phyloP scores from a whole-genome alignment of 2,113 vertebrate genomes.

The Nannospalax galili region DNA sequence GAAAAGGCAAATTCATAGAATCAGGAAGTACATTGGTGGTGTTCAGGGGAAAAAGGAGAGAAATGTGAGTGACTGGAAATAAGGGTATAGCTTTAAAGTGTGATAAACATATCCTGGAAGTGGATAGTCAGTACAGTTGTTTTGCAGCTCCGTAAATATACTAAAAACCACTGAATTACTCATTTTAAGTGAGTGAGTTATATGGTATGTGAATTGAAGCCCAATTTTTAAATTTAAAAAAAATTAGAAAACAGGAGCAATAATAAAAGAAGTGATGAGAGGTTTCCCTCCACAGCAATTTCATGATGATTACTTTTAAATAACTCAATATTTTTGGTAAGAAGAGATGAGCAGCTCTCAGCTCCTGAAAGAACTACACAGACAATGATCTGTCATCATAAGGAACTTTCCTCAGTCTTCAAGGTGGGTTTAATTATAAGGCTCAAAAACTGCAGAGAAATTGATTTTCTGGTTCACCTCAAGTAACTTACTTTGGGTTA shows the following conservation, averaged over 20 bases:
- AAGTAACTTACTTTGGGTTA: slow-evolving; percentile 23
- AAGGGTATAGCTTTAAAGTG: background rate
- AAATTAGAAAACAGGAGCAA: slow-evolving; percentile 17
- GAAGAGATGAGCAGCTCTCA: background rate
- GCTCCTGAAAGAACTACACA: background rate
- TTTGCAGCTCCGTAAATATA: background rate
- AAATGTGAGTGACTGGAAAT: background rate
- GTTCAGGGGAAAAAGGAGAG: background rate
- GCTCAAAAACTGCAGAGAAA: slow-evolving; percentile 48
- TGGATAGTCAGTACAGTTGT: background rate
- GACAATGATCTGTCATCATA: background rate
- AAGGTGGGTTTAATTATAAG: background rate
- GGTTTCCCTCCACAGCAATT: slow-evolving; percentile 6
- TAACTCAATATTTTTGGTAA: background rate
- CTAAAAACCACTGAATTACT: slow-evolving; percentile 13
- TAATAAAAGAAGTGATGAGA: slow-evolving; percentile 13
- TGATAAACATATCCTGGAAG: background rate
- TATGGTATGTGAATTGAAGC: slow-evolving; percentile 17
- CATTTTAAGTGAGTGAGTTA: background rate
- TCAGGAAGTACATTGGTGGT: background rate
- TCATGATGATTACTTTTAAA: slow-evolving; percentile 6
- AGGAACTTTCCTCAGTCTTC: background rate
- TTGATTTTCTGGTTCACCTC: slow-evolving; percentile 12
- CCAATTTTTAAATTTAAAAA: slow-evolving; percentile 13
- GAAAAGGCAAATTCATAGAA: background rate